Base-by-base conservation (phyloP, 2,113 vertebrate species). In the Rhizomys pruinosus region DNA sequence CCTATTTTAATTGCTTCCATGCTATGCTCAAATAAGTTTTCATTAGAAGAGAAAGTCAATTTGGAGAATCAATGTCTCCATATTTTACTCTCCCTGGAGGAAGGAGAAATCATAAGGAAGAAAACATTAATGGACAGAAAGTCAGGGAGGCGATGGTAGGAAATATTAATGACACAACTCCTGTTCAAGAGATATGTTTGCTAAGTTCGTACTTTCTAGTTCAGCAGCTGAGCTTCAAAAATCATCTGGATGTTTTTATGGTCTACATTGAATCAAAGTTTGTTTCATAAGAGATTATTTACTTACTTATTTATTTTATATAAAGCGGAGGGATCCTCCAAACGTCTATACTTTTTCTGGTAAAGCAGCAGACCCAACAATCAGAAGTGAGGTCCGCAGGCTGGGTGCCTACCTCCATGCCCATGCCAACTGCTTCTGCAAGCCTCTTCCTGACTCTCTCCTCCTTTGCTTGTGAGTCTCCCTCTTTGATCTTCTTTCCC, bases 91-190 rank as follows among this genome's bases (percentile, higher is more conserved):
- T 47, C 86, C 47, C 89, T 77, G 68, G 94, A 76, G 37, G 12
- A 92, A n/a, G 68, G 64, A 93, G 44, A 52, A 94, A 85, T 69
- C 90, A 84, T 93, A 97, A 69, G 95, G 72, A 96, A 95, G 34
- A 89, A 97, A 96, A 91, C 20, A 73, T 76, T 72, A 96, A 57
- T 3, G 1, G 42, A 6, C 66, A 82, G 72, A 55, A 87, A 74
- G 17, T 69, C 73, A 85, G 57, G 11, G 5, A 93, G 39, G 73
- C 76, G 91, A 84, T 27, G 63, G 59, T 29, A 96, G 87, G n/a
- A 96, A 91, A 90, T 57, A n/a, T 0, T 2, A 88, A 86, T 1
- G 7, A 32, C 5, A 23, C 22, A 52, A 91, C 17, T 90, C 27
- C 2, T 92, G 68, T 72, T 89, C 19, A 91, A 55, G 52, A 77